Percentiles rank a stretch among this genome's conserved stretches.
Evolutionary conservation across 2,113 vertebrate genomes (phyloP).

Genomic region (Syngnathus typhle): DNA sequence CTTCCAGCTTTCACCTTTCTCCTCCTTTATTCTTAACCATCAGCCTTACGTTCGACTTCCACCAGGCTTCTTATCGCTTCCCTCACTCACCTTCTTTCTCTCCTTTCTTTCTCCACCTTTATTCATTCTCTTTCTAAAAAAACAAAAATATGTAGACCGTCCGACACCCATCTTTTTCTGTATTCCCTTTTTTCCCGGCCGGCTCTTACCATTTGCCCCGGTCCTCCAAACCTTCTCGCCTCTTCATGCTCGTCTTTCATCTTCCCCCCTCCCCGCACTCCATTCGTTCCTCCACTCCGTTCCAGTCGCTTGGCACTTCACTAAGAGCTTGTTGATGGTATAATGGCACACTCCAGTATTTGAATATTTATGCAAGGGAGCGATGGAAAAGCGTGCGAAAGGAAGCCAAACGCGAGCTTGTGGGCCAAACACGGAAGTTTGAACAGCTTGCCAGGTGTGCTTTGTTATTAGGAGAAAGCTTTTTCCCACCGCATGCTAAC

Average conservation of each 20-base stretch:
- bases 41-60: constrained; percentile 23
- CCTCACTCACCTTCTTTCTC: constrained; percentile 3
- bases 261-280: neutral
- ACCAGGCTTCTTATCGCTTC: constrained; percentile 2
- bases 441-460: neutral
- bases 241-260: constrained; percentile 4
- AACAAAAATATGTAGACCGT: neutral
- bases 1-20: constrained; percentile 19
- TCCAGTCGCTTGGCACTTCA: constrained; percentile 23
- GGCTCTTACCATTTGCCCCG: constrained; percentile 45
- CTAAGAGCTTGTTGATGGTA: constrained; percentile 42
- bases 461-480: neutral
- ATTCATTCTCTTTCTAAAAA: constrained; percentile 17
- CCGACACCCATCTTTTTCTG: constrained; percentile 5
- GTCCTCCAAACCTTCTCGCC: constrained; percentile 15
- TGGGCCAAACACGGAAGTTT: neutral
- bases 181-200: constrained; percentile 25
- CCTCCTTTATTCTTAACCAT: constrained; percentile 26
- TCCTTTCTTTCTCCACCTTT: constrained; percentile 28
- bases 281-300: neutral
- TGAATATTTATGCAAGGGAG: constrained; percentile 36
- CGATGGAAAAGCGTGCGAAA: constrained; percentile 38
- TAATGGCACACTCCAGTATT: constrained; percentile 34
- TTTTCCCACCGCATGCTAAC: neutral
- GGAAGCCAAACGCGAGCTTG: constrained; percentile 21